Conservation (phyloP, 1,140 invertebrate species). For the Caerostris extrusa region DNA sequence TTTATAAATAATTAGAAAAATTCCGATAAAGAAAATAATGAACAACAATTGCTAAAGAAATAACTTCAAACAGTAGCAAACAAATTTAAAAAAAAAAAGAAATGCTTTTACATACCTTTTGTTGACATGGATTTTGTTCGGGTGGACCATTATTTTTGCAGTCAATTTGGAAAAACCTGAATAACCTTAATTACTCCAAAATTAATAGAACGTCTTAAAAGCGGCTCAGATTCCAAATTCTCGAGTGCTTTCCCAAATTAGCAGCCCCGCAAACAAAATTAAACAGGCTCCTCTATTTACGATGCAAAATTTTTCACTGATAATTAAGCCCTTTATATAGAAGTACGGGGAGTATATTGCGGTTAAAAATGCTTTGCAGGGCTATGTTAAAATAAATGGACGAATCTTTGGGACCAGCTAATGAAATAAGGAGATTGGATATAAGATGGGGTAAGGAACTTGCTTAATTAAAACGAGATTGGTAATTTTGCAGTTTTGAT, state of each 20-base stretch:
- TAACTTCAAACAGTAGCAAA: no score
- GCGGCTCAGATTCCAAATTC: background rate
- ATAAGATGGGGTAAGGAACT: background rate
- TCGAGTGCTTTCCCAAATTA: conserved; percentile 5
- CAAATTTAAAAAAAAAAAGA: no score
- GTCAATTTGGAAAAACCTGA: background rate
- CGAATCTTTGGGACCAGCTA: background rate
- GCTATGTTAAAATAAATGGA: background rate
- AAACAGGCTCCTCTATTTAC: background rate
- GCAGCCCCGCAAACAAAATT: background rate
- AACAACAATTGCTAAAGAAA: no score
- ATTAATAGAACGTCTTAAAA: background rate
- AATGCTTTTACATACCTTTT: no score
- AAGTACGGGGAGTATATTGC: background rate
- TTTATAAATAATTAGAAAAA: no score
- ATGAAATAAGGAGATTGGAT: background rate
- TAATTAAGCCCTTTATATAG: conserved; percentile 28
- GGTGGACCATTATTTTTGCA: background rate
- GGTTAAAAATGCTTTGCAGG: background rate
- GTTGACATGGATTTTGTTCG: background rate
- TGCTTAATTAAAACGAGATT: background rate
- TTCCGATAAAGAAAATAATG: no score
- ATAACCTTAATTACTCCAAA: background rate
- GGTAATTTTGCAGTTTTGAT: conserved; percentile 6
- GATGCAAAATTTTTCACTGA: background rate